Base-by-base conservation (phyloP, 2,113 vertebrate genomes). In the Dasyprocta punctata region DNA sequence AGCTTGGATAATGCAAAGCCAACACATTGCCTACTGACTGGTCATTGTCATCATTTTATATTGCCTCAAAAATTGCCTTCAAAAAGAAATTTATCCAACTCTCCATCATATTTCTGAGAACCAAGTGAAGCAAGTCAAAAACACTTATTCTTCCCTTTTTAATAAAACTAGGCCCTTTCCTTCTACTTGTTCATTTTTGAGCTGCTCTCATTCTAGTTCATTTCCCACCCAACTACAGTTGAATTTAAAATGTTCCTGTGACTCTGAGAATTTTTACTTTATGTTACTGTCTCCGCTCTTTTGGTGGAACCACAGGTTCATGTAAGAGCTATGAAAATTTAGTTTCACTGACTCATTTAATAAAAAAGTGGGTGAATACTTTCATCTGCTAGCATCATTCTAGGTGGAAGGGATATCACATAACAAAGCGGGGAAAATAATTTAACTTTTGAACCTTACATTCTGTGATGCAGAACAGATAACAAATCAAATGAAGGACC, bases 321-420 rank as follows among this genome's bases (percentile, higher is more conserved):
- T 14, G n/a, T 69, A 91, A 87, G 12, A 20, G 73, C 44, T 89
- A 7, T n/a, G 7, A 86, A 95, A 89, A 89, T 33, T 61, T 86
- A 52, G 41, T 10, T 61, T 7, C 30, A 19, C 38, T 17, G 77
- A 14, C 41, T 81, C 3, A 90, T 81, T 90, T 61, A 84, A 87
- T 8, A 58, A 82, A 90, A 36, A 28, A 0, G 54, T 12, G 33
- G 84, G 20, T 75, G 13, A 93, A 82, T 93, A 89, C 3, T 80
- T 93, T 44, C 1, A 65, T 63, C 12, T 92, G 16, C 17, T n/a
- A 69, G 3, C 26, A 86, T 71, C 78, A 61, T 78, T 86, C 63
- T 93, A 86, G 20, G 26, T 89, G 28, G 24, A 92, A 88, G 65
- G 41, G 47, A 92, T 20, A 83, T 47, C n/a, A 92, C 92, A 92